Conservation (phyloP, 2,888 invertebrate species). For the Lysandra coridon region DNA sequence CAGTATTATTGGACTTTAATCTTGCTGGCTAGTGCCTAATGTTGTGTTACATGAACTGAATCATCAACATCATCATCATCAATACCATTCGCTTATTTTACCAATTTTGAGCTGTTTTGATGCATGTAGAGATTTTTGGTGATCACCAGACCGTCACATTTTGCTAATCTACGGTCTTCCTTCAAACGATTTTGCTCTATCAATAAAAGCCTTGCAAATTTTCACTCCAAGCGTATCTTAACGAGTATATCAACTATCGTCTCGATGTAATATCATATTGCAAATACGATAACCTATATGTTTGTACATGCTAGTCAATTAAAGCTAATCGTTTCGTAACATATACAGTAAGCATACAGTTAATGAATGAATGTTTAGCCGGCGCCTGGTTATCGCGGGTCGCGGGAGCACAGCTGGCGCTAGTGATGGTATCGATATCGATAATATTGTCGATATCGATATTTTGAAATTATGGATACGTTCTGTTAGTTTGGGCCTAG, state of each 20-base stretch:
- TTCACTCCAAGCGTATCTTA: too few species aligned
- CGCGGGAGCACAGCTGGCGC: conserved; percentile 45
- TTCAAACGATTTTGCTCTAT: too few species aligned
- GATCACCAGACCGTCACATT: too few species aligned
- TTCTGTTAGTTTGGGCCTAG: background rate
- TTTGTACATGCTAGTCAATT: conserved; percentile 46
- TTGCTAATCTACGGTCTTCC: too few species aligned
- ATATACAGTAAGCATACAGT: conserved; percentile 52
- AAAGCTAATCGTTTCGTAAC: conserved; percentile 61
- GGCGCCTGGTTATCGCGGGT: conserved; percentile 66
- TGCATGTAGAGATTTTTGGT: too few species aligned
- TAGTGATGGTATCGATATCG: conserved; percentile 16
- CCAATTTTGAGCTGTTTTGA: too few species aligned
- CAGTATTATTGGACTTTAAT: too few species aligned
- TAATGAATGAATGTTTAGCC: conserved; percentile 34
- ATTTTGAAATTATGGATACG: background rate
- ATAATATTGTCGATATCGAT: background rate
- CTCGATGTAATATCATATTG: background rate
- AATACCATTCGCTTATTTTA: too few species aligned
- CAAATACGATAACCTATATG: background rate
- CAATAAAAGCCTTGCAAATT: too few species aligned
- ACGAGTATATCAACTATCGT: background rate
- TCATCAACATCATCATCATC: too few species aligned
- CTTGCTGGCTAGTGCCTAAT: too few species aligned
- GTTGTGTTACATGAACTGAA: too few species aligned